Evolutionary conservation across 2,888 invertebrate genomes (phyloP).

Genomic region (Caenorhabditis sp.): DNA sequence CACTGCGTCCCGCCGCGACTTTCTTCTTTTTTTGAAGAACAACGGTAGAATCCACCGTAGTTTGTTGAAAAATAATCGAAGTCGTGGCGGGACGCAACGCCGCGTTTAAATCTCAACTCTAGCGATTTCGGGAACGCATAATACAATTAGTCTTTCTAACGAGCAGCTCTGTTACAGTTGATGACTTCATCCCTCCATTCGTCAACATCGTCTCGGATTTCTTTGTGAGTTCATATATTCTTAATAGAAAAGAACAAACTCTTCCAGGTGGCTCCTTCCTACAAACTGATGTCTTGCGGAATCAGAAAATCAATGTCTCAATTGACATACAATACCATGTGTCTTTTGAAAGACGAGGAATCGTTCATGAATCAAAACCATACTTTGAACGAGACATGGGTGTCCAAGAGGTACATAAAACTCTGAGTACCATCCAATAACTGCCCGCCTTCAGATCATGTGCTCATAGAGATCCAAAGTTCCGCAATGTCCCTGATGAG

Average conservation of each 20-base stretch:
- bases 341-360: conserved; percentile 33
- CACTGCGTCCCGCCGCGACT: too few relatives aligned
- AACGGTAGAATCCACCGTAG: too few relatives aligned
- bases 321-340: conserved; percentile 45
- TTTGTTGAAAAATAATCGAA: too few relatives aligned
- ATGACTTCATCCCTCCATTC: conserved; percentile 54
- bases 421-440: background rate
- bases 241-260: background rate
- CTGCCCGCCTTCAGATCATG: conserved; percentile 29
- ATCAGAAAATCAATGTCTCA: conserved; percentile 51
- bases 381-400: conserved; percentile 49
- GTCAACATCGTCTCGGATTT: conserved; percentile 53
- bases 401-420: conserved; percentile 8
- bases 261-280: conserved; percentile 31
- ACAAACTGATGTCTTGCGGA: conserved; percentile 45
- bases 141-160: too few relatives aligned
- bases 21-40: too few relatives aligned
- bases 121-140: too few relatives aligned
- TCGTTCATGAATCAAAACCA: conserved; percentile 33
- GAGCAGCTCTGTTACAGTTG: conserved; percentile 42
- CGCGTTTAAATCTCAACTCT: too few relatives aligned
- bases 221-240: conserved; percentile 23
- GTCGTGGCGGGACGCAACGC: too few relatives aligned
- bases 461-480: conserved; percentile 4
- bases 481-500: conserved; percentile 6